Conservation (phyloP, 2,113 vertebrate species). For the Dendrocopos noguchii region DNA sequence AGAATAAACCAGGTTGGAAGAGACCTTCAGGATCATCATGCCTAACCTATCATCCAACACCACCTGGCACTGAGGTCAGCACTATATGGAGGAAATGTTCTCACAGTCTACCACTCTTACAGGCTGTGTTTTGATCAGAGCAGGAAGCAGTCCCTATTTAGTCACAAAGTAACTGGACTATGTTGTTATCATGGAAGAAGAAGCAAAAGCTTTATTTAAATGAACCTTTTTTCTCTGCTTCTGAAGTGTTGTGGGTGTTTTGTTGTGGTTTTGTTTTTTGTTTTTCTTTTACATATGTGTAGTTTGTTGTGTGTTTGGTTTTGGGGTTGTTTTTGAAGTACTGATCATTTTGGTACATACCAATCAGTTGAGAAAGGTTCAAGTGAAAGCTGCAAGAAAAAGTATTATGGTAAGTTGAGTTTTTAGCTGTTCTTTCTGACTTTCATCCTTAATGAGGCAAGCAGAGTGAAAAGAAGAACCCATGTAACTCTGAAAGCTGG, state of each 20-base stretch:
- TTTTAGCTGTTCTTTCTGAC: background rate
- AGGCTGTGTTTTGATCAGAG: background rate
- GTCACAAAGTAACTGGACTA: background rate
- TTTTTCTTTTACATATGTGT: background rate
- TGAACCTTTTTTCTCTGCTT: background rate
- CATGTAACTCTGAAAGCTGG: background rate
- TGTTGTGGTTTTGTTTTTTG: background rate
- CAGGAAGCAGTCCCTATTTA: background rate
- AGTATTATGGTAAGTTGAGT: background rate
- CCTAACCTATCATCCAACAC: too few species aligned
- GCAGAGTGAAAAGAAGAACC: background rate
- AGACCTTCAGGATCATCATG: too few species aligned
- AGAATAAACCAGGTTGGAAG: too few species aligned
- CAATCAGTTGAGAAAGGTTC: background rate
- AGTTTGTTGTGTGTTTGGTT: too few species aligned
- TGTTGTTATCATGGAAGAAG: background rate
- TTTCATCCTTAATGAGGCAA: background rate
- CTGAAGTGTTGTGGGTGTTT: background rate
- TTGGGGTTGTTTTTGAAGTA: too few species aligned
- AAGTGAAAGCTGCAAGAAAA: background rate
- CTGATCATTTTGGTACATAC: fast-evolving
- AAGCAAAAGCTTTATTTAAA: background rate
- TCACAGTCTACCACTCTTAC: fast-evolving
- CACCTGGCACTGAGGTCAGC: too few species aligned
- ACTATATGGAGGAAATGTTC: background rate